Percentiles rank a stretch among this genome's conserved stretches.
Conservation (phyloP, 2,113 vertebrate species). For the Hypocryptadius cinnamomeus region DNA sequence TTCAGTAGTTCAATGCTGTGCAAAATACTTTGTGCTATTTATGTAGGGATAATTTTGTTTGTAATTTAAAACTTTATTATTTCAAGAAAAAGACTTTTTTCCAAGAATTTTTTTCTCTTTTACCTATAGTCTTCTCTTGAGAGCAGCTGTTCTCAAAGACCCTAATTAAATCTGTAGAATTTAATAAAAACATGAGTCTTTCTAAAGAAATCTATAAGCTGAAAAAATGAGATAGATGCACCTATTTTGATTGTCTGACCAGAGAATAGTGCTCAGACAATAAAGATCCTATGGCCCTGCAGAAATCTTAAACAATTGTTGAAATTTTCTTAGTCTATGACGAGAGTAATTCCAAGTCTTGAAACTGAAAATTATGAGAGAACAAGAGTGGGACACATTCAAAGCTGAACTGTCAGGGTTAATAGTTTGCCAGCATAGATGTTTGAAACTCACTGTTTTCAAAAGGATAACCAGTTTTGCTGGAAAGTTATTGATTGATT, state of each 20-base stretch:
- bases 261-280: neutral
- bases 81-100: slow-evolving; percentile 30
- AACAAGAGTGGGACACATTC: neutral
- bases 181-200: neutral
- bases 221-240: neutral
- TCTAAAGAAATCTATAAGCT: neutral
- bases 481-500: neutral
- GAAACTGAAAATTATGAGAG: neutral
- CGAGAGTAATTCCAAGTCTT: neutral
- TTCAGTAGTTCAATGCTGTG: neutral
- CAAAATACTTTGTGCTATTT: neutral
- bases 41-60: slow-evolving; percentile 4
- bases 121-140: neutral
- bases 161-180: neutral
- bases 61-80: slow-evolving; percentile 42
- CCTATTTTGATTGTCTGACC: neutral
- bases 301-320: neutral
- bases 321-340: neutral
- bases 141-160: slow-evolving; percentile 24
- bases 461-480: neutral
- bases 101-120: slow-evolving; percentile 52
- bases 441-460: neutral
- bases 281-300: neutral
- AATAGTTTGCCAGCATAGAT: neutral
- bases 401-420: neutral